phyloP scores from a whole-genome alignment of 2,888 invertebrate species.

The Drosophila phalerata region DNA sequence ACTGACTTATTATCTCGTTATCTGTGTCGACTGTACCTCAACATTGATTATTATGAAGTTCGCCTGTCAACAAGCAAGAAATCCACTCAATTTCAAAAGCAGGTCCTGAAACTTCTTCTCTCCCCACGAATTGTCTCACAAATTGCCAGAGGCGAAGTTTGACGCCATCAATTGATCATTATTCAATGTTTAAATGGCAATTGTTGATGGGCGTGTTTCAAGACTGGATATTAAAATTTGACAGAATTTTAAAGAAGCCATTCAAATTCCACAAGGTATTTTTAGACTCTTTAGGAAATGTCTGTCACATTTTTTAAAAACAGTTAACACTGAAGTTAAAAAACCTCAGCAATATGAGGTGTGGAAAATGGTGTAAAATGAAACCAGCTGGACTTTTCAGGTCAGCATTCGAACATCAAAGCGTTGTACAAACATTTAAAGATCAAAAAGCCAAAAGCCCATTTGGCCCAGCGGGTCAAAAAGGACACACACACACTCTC shows the following conservation, averaged over 20 bases:
- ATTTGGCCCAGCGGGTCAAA: conserved; percentile 68
- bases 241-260: neutral
- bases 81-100: conserved; percentile 63
- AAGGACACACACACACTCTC: conserved; percentile 42
- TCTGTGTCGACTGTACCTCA: conserved; percentile 42
- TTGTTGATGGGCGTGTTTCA: conserved; percentile 18
- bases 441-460: conserved; percentile 79
- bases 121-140: conserved; percentile 4
- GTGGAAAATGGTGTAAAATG: conserved; percentile 28
- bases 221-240: neutral
- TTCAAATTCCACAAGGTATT: conserved; percentile 15
- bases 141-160: conserved; percentile 39
- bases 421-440: conserved; percentile 79
- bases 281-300: neutral
- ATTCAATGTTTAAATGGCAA: conserved; percentile 46
- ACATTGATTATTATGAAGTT: conserved; percentile 71
- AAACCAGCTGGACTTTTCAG: conserved; percentile 57
- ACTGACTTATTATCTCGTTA: conserved; percentile 63
- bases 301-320: neutral
- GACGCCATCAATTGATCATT: conserved; percentile 70
- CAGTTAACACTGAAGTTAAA: neutral
- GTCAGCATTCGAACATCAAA: conserved; percentile 69
- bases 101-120: conserved; percentile 4
- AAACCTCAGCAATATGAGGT: neutral
- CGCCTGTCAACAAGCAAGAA: conserved; percentile 57